Conservation (phyloP, 2,888 invertebrate species). For the Dorcus parallelipipedus region DNA sequence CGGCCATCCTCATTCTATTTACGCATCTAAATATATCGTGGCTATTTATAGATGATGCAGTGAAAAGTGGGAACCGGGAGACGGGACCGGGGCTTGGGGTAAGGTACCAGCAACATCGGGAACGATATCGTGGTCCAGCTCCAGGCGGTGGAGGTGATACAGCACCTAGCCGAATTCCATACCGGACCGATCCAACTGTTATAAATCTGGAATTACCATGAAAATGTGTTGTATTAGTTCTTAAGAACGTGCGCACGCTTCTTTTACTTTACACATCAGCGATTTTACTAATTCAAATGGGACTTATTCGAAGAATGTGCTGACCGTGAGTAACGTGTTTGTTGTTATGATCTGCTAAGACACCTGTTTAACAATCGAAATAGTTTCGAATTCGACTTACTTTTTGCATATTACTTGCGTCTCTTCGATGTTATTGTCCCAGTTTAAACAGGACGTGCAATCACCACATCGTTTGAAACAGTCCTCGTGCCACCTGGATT, state of each 20-base stretch:
- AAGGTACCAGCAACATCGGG: slow-evolving; percentile 45
- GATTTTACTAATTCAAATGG: no score
- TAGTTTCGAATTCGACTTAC: slow-evolving; percentile 25
- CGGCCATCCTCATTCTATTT: slow-evolving; percentile 47
- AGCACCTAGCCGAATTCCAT: slow-evolving; percentile 65
- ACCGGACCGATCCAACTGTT: slow-evolving; percentile 68
- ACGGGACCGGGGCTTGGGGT: slow-evolving; percentile 51
- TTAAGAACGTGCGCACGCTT: no score
- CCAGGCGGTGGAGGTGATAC: slow-evolving; percentile 50
- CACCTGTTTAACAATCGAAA: neutral
- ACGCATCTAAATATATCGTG: slow-evolving; percentile 50
- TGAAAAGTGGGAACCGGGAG: slow-evolving; percentile 47
- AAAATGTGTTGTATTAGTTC: neutral
- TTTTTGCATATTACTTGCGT: slow-evolving; percentile 34
- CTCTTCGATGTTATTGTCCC: slow-evolving; percentile 30
- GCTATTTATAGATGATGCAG: slow-evolving; percentile 48
- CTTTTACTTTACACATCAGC: no score
- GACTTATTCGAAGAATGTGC: no score
- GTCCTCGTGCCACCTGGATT: slow-evolving; percentile 45
- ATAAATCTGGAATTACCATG: slow-evolving; percentile 49
- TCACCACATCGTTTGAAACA: slow-evolving; percentile 42
- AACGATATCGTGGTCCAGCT: slow-evolving; percentile 53
- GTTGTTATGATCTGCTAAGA: neutral
- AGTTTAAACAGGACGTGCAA: slow-evolving; percentile 36
- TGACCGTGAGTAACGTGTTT: no score